These are phyloP conservation scores for Lophius americanus DNA, from an alignment of 2,797 vertebrate genomes.

Conservation along the genomic window DNA sequence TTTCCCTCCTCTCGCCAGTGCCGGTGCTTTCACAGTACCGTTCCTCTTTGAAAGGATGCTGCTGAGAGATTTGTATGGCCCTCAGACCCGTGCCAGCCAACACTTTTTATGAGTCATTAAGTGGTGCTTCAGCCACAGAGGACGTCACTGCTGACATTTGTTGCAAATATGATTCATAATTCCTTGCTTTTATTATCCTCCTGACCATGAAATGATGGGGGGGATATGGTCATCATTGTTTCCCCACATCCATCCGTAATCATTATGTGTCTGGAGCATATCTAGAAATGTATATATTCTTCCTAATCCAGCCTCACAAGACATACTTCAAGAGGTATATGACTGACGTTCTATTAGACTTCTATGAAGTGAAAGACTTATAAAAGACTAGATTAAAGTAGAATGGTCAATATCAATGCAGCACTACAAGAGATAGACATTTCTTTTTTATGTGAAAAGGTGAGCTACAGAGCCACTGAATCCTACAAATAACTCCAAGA, in stretches of 20 bases:
- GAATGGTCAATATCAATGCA: not conserved
- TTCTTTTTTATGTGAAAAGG: not conserved
- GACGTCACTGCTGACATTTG: conserved; percentile 78
- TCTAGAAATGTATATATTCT: not conserved
- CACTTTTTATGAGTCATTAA: conserved; percentile 65
- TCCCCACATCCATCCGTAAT: no score
- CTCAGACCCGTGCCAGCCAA: conserved; percentile 51
- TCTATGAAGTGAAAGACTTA: not conserved
- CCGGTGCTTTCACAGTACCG: conserved; percentile 19
- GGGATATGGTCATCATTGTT: no score
- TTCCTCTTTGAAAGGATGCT: conserved; percentile 33
- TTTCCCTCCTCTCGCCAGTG: conserved; percentile 40
- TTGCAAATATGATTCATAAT: conserved; percentile 66
- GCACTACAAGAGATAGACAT: not conserved
- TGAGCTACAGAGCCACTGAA: no score
- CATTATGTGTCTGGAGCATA: no score
- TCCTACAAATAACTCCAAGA: no score
- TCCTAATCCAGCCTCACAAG: not conserved
- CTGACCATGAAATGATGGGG: no score
- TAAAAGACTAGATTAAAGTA: not conserved
- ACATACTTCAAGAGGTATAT: no score
- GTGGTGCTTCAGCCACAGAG: conserved; percentile 50
- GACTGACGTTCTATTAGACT: not conserved
- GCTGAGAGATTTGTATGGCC: conserved; percentile 45
- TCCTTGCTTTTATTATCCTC: conserved; percentile 48